Conservation (phyloP, 2,888 invertebrate genomes). For the Toxonevra muliebris region DNA sequence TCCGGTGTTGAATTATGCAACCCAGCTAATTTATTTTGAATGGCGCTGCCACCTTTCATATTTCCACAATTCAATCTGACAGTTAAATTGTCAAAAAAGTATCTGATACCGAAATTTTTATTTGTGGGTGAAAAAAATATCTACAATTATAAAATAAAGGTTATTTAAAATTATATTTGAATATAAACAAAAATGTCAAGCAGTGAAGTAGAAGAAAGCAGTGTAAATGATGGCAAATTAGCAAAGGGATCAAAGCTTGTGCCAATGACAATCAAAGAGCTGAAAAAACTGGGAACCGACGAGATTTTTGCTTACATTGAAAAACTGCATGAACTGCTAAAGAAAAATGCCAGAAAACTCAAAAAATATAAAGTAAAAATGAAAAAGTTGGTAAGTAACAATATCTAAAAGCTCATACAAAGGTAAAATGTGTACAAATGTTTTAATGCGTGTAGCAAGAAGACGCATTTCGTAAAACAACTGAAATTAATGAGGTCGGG, state of each 20-base stretch:
- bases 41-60: too few species aligned
- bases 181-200: slow-evolving; percentile 39
- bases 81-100: too few species aligned
- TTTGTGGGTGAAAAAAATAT: background rate
- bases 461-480: too few species aligned
- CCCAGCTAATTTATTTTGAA: too few species aligned
- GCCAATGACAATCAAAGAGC: slow-evolving; percentile 35
- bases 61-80: too few species aligned
- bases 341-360: slow-evolving; percentile 69
- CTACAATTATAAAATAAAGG: background rate
- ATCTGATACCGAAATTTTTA: background rate
- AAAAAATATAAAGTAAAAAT: slow-evolving; percentile 70
- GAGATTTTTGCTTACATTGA: slow-evolving; percentile 55
- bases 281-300: slow-evolving; percentile 42
- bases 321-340: slow-evolving; percentile 52
- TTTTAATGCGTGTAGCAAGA: too few species aligned
- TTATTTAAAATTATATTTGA: background rate
- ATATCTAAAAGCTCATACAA: background rate
- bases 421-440: too few species aligned
- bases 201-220: slow-evolving; percentile 37
- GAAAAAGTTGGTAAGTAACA: slow-evolving; percentile 66
- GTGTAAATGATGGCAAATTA: slow-evolving; percentile 31
- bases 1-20: too few species aligned
- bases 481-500: background rate
- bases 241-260: slow-evolving; percentile 42